These are phyloP conservation scores for Moxostoma hubbsi DNA, from an alignment of 2,797 vertebrate species.

Conservation along the genomic window DNA sequence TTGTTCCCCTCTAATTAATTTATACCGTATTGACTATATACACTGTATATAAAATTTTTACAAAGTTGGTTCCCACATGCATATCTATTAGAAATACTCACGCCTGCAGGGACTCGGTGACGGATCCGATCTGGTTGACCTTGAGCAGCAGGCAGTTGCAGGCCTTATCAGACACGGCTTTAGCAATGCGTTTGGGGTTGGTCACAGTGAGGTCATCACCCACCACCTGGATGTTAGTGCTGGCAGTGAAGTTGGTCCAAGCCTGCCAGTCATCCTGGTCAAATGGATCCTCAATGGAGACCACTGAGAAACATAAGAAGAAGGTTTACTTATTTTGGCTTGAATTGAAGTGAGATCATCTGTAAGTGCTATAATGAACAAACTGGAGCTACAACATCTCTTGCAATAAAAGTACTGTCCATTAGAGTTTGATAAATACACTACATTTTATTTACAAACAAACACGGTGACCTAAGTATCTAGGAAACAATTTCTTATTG, in stretches of 20 bases:
- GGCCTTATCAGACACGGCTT: conserved; percentile 86
- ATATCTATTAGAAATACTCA: conserved; percentile 75
- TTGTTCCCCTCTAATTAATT: background rate
- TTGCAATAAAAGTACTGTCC: background rate
- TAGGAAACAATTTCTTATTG: conserved; percentile 1
- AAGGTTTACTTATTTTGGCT: background rate
- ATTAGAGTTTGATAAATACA: background rate
- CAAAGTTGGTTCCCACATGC: too few species aligned
- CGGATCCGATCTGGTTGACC: conserved; percentile 97
- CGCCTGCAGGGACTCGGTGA: conserved; percentile 96
- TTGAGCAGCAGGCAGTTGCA: conserved; percentile 99
- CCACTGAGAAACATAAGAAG: conserved; percentile 77
- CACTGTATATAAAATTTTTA: too few species aligned
- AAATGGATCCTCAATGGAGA: conserved; percentile 97
- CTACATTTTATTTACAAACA: background rate
- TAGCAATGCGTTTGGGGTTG: conserved; percentile 95
- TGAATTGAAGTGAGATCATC: too few species aligned
- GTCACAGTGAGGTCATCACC: conserved; percentile 97
- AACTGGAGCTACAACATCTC: background rate
- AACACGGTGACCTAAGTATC: background rate
- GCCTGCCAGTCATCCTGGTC: conserved; percentile 98
- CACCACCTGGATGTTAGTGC: conserved; percentile 92
- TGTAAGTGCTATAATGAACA: background rate
- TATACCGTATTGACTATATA: too few species aligned
- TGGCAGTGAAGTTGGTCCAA: conserved; percentile 91